These are phyloP conservation scores for Pachydiplax longipennis DNA, from an alignment of 2,888 invertebrate species.

Conservation along the genomic window DNA sequence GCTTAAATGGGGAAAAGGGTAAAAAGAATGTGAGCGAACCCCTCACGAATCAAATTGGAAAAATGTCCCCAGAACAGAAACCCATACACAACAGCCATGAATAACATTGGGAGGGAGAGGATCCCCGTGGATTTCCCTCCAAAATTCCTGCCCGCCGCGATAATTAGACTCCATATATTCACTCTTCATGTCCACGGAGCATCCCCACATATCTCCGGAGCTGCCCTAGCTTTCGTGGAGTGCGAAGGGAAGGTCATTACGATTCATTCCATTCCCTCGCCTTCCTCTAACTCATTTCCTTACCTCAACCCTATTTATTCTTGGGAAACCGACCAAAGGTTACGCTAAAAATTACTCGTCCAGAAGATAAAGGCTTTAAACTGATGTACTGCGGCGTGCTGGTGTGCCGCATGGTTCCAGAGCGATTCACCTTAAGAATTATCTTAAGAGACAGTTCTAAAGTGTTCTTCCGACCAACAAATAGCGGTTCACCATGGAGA, in stretches of 20 bases:
- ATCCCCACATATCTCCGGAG: not conserved
- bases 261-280: not conserved
- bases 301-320: too few relatives aligned
- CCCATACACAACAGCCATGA: not conserved
- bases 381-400: not conserved
- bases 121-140: not conserved
- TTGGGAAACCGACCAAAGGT: too few relatives aligned
- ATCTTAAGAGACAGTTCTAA: too few relatives aligned
- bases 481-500: too few relatives aligned
- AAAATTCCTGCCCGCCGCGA: not conserved
- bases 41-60: not conserved
- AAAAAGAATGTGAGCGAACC: not conserved
- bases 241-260: not conserved
- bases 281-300: not conserved
- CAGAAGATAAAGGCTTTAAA: too few relatives aligned
- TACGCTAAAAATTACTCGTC: too few relatives aligned
- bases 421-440: not conserved
- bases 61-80: not conserved
- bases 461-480: too few relatives aligned
- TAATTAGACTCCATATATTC: slow-evolving; percentile 16
- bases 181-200: not conserved
- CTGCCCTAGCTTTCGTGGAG: not conserved
- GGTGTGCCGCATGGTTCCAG: not conserved
- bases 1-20: not conserved
- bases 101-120: not conserved